These are phyloP conservation scores for Zeugodacus cucurbitae DNA, from an alignment of 1,140 invertebrate species.

Conservation along the genomic window DNA sequence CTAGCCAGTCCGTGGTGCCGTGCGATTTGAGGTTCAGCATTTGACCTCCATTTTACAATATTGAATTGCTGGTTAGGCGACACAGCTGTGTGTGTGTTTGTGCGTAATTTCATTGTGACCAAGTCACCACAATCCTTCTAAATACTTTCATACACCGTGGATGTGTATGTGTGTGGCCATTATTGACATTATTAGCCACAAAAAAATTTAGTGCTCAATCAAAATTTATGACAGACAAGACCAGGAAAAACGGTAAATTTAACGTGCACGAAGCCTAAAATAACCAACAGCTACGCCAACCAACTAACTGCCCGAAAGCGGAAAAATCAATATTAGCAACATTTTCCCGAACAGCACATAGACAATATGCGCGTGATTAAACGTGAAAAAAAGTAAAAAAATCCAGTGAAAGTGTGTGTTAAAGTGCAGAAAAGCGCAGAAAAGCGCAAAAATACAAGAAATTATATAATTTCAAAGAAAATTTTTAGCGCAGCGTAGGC, in stretches of 20 bases:
- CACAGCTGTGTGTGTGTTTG: not conserved
- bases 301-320: not conserved
- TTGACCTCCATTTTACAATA: not conserved
- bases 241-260: not conserved
- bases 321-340: conserved; percentile 9
- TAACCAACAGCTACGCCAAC: not conserved
- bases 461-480: not conserved
- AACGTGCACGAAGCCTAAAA: not conserved
- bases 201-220: not conserved
- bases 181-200: not conserved
- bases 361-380: not conserved
- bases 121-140: not conserved
- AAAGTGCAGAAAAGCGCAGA: not conserved
- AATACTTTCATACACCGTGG: not conserved
- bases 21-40: not conserved
- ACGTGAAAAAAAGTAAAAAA: not conserved
- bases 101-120: not conserved
- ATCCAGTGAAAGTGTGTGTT: not conserved
- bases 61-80: not conserved
- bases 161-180: not conserved
- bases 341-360: not conserved
- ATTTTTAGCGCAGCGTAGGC: not conserved
- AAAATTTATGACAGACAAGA: not conserved
- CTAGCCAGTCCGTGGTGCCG: not conserved
- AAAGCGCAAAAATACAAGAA: not conserved